phyloP scores from a whole-genome alignment of 1,140 invertebrate species.

The Brachionus calyciflorus region DNA sequence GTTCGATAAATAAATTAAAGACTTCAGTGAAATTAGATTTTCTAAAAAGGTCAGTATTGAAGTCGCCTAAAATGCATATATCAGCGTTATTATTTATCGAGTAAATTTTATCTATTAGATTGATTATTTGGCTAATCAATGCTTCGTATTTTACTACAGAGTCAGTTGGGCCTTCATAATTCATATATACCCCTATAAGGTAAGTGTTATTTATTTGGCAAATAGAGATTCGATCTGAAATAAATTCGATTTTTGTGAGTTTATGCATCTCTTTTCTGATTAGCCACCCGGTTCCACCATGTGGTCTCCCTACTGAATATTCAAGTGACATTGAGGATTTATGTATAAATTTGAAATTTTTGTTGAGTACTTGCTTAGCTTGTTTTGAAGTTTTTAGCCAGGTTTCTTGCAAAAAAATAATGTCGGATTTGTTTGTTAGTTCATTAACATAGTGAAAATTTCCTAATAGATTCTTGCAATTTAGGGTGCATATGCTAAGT shows the following conservation, averaged over 20 bases:
- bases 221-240: not conserved
- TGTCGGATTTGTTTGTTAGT: not conserved
- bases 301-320: not conserved
- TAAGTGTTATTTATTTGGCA: conserved; percentile 30
- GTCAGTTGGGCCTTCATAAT: conserved; percentile 11
- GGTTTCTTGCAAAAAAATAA: conserved; percentile 1
- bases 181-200: conserved; percentile 24
- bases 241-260: not conserved
- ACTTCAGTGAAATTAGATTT: conserved; percentile 25
- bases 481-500: not conserved
- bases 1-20: conserved; percentile 7
- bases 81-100: not conserved
- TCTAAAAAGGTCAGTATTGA: not conserved
- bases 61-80: not conserved
- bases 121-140: not conserved
- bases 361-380: conserved; percentile 1
- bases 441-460: conserved; percentile 8
- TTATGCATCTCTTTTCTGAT: not conserved
- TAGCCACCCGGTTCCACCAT: conserved; percentile 10
- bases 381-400: conserved; percentile 35
- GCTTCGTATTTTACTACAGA: conserved; percentile 8
- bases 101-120: conserved; percentile 9
- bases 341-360: conserved; percentile 12
- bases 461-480: conserved; percentile 2
- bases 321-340: not conserved